phyloP scores from a whole-genome alignment of 2,888 invertebrate species.

The Scotopteryx bipunctaria region DNA sequence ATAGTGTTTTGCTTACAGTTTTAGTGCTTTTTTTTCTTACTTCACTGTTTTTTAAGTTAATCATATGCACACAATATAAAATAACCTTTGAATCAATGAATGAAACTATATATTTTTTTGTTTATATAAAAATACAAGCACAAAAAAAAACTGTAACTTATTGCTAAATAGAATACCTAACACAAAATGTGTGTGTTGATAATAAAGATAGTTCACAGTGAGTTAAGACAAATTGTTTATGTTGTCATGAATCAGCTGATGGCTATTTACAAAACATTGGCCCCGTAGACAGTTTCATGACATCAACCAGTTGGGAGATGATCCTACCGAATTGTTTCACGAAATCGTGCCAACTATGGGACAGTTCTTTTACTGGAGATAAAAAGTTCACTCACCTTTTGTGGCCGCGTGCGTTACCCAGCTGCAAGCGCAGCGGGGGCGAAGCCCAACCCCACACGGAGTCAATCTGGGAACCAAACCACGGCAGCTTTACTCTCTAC shows the following conservation, averaged over 20 bases:
- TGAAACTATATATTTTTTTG: neutral
- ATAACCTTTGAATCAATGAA: neutral
- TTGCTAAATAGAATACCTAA: neutral
- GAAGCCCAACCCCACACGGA: constrained; percentile 98
- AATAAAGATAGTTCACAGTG: neutral
- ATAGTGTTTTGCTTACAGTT: too few species aligned
- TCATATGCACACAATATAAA: neutral
- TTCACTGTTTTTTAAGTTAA: too few species aligned
- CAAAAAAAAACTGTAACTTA: too few species aligned
- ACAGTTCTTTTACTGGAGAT: constrained; percentile 36
- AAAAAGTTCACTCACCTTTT: constrained; percentile 71
- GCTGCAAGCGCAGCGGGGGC: constrained; percentile 92
- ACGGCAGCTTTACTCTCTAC: constrained; percentile 47
- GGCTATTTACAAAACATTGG: constrained; percentile 35
- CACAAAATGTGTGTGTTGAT: constrained; percentile 2
- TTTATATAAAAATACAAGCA: neutral
- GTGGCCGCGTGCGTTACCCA: constrained; percentile 85
- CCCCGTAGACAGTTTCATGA: constrained; percentile 28
- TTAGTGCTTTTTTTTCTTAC: too few species aligned
- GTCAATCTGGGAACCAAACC: constrained; percentile 89
- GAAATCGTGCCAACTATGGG: constrained; percentile 45
- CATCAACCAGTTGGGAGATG: constrained; percentile 25
- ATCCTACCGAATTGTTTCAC: constrained; percentile 41
- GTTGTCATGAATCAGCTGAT: constrained; percentile 43
- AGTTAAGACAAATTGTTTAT: constrained; percentile 12